These are phyloP conservation scores for Tachina fera DNA, from an alignment of 2,888 invertebrate genomes.

Conservation along the genomic window DNA sequence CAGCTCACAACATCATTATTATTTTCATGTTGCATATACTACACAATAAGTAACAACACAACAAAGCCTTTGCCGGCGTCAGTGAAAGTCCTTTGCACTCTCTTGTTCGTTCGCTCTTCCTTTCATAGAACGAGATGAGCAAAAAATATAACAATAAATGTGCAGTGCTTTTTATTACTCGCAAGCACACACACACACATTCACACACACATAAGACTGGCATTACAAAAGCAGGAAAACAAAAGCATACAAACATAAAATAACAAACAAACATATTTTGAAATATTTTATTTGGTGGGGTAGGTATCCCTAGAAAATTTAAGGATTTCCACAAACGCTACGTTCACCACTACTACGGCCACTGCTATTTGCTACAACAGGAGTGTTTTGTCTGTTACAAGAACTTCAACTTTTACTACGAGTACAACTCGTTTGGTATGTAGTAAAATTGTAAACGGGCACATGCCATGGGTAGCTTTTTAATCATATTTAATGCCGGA, in stretches of 20 bases:
- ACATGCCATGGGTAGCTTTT: constrained; percentile 62
- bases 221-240: neutral
- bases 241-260: constrained; percentile 46
- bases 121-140: constrained; percentile 57
- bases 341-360: neutral
- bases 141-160: constrained; percentile 7
- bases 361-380: constrained; percentile 11
- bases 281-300: constrained; percentile 80
- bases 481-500: constrained; percentile 64
- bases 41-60: constrained; percentile 24
- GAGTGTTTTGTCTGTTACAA: constrained; percentile 6
- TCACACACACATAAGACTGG: neutral
- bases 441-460: constrained; percentile 55
- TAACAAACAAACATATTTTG: constrained; percentile 42
- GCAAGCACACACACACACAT: neutral
- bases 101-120: constrained; percentile 62
- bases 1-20: constrained; percentile 43
- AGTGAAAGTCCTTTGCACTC: constrained; percentile 81
- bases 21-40: constrained; percentile 48
- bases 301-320: constrained; percentile 75
- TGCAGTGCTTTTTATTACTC: constrained; percentile 30
- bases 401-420: constrained; percentile 47
- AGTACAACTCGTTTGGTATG: constrained; percentile 34
- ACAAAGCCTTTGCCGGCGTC: constrained; percentile 67
- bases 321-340: constrained; percentile 39